Evolutionary conservation across 2,113 vertebrate genomes (phyloP).

Genomic region (Zapus hudsonius): DNA sequence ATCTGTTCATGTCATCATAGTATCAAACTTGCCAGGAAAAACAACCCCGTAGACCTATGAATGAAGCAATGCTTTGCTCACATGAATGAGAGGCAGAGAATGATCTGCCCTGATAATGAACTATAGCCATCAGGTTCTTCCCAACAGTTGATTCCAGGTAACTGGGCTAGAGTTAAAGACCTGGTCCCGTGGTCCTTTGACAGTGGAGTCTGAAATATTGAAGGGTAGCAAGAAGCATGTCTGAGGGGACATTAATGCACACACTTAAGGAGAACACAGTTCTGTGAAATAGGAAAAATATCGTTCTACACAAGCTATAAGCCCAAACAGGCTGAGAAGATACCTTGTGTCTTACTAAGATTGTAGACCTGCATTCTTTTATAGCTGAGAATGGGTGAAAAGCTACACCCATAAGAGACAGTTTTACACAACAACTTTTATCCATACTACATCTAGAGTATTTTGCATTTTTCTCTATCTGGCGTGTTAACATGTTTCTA

Average conservation of each 20-base stretch:
- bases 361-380: background rate
- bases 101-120: background rate
- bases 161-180: background rate
- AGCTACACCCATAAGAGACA: background rate
- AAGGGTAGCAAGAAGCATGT: background rate
- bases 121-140: background rate
- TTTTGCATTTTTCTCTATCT: background rate
- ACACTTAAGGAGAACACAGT: background rate
- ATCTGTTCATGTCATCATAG: background rate
- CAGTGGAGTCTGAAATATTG: background rate
- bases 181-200: accelerated
- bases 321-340: background rate
- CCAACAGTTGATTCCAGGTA: background rate
- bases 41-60: background rate
- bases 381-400: background rate
- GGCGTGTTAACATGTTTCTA: constrained; percentile 27
- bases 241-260: background rate
- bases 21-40: background rate
- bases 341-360: background rate
- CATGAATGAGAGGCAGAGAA: background rate
- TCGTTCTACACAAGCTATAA: background rate
- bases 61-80: background rate
- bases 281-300: background rate
- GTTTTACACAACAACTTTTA: background rate
- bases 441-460: background rate